Conservation (phyloP, 2,797 vertebrate species). For the Arnoldichthys spilopterus region DNA sequence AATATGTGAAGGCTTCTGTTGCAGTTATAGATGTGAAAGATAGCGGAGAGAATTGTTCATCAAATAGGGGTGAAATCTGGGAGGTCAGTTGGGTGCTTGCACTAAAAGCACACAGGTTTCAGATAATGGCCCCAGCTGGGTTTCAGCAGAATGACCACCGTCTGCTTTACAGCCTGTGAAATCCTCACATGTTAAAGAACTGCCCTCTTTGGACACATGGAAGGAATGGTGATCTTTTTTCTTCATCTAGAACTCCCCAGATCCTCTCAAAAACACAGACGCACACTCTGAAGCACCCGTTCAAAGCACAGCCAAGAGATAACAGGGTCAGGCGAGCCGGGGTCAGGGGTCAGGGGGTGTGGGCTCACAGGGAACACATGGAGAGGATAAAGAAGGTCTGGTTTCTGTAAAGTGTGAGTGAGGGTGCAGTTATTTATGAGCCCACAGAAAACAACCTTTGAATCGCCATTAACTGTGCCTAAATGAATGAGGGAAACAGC, state of each 20-base stretch:
- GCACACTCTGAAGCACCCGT: neutral
- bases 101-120: conserved; percentile 11
- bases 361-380: conserved; percentile 77
- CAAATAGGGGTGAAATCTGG: conserved; percentile 46
- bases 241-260: neutral
- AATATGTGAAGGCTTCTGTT: neutral
- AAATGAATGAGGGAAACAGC: conserved; percentile 10
- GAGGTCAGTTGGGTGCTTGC: conserved; percentile 14
- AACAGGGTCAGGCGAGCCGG: conserved; percentile 68
- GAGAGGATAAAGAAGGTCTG: conserved; percentile 79
- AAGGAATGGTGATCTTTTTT: conserved; percentile 21
- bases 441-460: conserved; percentile 35
- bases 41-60: conserved; percentile 17
- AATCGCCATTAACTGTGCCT: conserved; percentile 21
- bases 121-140: conserved; percentile 43
- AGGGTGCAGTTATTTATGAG: conserved; percentile 54
- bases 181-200: conserved; percentile 49
- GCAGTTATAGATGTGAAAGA: conserved; percentile 31
- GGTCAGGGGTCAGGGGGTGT: conserved; percentile 64
- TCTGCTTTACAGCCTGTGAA: conserved; percentile 57
- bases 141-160: conserved; percentile 26
- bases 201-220: conserved; percentile 34
- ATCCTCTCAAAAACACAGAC: neutral
- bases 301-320: conserved; percentile 60
- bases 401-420: conserved; percentile 76